Evolutionary conservation across 1,140 invertebrate genomes (phyloP).

Genomic region (Octopus bimaculoides): DNA sequence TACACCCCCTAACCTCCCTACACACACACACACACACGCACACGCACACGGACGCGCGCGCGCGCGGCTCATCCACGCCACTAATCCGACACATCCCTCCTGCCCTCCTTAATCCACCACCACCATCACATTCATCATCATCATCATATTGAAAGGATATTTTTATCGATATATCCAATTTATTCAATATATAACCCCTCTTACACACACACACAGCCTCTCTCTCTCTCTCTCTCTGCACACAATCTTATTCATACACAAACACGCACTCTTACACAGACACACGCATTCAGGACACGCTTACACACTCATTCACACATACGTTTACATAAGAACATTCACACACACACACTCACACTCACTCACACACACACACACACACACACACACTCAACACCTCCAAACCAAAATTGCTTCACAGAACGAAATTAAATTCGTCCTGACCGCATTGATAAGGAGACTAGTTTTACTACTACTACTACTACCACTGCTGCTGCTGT

Average conservation of each 20-base stretch:
- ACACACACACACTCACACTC: conserved; percentile 21
- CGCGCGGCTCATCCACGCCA: background rate
- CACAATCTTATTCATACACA: background rate
- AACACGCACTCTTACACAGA: background rate
- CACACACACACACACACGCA: background rate
- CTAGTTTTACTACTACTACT: too few relatives aligned
- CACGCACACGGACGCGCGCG: background rate
- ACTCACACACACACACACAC: conserved; percentile 20
- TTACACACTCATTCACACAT: background rate
- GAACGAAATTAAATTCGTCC: background rate
- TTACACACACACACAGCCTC: background rate
- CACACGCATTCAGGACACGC: background rate
- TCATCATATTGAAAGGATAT: too few relatives aligned
- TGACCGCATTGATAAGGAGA: too few relatives aligned
- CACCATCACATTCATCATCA: too few relatives aligned
- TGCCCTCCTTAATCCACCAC: too few relatives aligned
- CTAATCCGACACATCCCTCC: too few relatives aligned
- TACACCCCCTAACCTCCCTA: background rate
- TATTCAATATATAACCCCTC: too few relatives aligned
- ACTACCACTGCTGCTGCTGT: too few relatives aligned
- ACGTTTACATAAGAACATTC: background rate
- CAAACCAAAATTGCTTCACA: background rate
- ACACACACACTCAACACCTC: conserved; percentile 9
- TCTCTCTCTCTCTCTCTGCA: background rate
- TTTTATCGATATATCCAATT: too few relatives aligned